Evolutionary conservation across 2,113 vertebrate species (phyloP), one percentile per base, ranked within the genome.

Genomic region (Phalacrocorax brasilianus): DNA sequence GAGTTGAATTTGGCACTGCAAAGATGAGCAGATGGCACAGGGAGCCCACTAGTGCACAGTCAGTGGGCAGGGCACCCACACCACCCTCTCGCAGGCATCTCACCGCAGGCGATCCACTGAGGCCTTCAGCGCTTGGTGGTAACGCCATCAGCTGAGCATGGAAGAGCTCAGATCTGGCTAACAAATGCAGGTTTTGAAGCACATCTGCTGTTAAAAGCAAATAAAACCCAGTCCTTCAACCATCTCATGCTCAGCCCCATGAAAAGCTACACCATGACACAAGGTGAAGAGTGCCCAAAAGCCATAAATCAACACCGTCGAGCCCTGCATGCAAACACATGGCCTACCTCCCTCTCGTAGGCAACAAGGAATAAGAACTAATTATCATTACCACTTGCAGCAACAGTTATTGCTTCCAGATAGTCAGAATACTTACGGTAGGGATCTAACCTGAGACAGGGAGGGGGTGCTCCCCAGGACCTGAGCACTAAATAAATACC

Each of bases 21-120:
- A 91, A 75, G 5, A 11, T 1, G 0, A 80, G 44, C 2, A n/a
- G 65, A 26, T 12, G 44, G 52, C 2, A 0, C 27, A 11, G 52
- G 73, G 24, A 89, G 56, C 56, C 85, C 70, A 71, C 12, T 11
- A 12, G 33, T 14, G 40, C 35, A 24, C 8, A 26, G 44, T 10
- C 17, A 19, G 35, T 3, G n/a, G 61, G 56, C 62, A 74, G 50
- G 32, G 45, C 40, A 90, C 14, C 9, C 79, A 70, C 20, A 18
- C 11, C 63, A 68, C 24, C 24, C n/a, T 66, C 79, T 47, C 44
- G 55, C 42, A 77, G 44, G 53, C 32, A 45, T 11, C 88, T 49
- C 45, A 5, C 11, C 13, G 47, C 72, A 85, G 13, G 33, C 1
- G 11, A 49, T n/a, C 71, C 38, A 44, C 19, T 1, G 32, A 83